These are phyloP conservation scores for Brachionus manjavacas DNA, from an alignment of 1,140 invertebrate species.

Conservation along the genomic window DNA sequence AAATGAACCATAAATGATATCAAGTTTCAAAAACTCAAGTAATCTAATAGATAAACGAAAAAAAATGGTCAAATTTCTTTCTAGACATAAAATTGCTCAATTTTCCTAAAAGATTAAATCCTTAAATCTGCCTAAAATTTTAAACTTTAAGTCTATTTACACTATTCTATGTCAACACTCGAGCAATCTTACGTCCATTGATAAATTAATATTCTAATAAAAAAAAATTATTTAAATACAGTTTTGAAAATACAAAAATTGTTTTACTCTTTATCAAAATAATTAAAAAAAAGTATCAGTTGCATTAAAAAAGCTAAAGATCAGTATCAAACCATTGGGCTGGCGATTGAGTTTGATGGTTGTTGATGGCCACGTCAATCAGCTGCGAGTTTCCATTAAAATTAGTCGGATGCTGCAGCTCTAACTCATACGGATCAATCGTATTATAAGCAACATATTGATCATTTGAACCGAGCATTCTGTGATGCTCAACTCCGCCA, in stretches of 20 bases:
- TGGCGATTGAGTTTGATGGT: constrained; percentile 30
- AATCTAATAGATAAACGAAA: not conserved
- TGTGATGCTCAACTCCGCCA: constrained; percentile 1
- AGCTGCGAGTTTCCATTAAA: constrained; percentile 23
- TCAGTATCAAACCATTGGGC: constrained; percentile 40
- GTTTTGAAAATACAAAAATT: not conserved
- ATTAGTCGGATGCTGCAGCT: not conserved
- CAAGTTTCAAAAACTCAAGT: not conserved
- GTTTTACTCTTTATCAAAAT: not conserved
- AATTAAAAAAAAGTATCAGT: not conserved
- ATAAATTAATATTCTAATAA: not conserved
- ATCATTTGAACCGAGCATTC: constrained; percentile 37
- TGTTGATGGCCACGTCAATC: not conserved
- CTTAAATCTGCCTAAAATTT: not conserved
- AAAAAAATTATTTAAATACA: not conserved
- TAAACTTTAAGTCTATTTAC: not conserved
- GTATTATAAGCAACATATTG: constrained; percentile 39
- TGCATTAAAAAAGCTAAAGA: not conserved
- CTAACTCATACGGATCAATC: constrained; percentile 39
- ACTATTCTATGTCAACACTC: not conserved
- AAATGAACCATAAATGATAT: not conserved
- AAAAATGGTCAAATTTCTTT: not conserved
- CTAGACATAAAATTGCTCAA: not conserved
- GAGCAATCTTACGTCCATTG: not conserved
- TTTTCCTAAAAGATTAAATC: not conserved